These are phyloP conservation scores for Orbicella faveolata DNA, from an alignment of 64 coral and sea anemone species.

Conservation along the genomic window DNA sequence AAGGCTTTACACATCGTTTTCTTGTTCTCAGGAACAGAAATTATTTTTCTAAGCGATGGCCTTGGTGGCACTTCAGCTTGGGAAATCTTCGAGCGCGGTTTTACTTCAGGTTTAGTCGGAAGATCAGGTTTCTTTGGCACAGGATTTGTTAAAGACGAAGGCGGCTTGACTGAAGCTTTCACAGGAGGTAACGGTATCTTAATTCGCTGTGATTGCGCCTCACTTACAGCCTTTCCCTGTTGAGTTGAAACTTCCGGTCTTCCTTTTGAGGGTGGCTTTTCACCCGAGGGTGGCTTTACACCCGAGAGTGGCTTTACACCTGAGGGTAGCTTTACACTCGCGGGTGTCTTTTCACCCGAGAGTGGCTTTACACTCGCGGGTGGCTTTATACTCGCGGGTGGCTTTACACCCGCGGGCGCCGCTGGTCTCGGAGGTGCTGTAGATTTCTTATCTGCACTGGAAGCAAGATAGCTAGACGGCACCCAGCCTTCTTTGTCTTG, in stretches of 20 bases:
- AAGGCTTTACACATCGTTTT: neutral
- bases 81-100: neutral
- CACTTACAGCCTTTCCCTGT: neutral
- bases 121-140: slow-evolving; percentile 11
- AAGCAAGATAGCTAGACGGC: slow-evolving; percentile 67
- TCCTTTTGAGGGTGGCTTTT: neutral
- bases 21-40: slow-evolving; percentile 7
- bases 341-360: neutral
- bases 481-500: slow-evolving; percentile 78
- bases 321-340: neutral
- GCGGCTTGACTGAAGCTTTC: neutral
- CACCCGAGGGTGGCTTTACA: neutral
- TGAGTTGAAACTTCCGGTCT: neutral
- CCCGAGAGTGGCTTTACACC: neutral
- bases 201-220: neutral
- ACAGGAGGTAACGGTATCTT: neutral
- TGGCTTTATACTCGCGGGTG: no score
- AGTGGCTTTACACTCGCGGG: neutral
- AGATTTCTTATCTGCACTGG: slow-evolving; percentile 19
- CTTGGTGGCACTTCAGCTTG: neutral
- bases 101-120: slow-evolving; percentile 14
- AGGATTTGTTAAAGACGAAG: neutral
- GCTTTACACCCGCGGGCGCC: neutral
- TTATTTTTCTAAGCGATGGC: neutral
- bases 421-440: slow-evolving; percentile 29